Evolutionary conservation across 2,888 invertebrate genomes (phyloP).

Genomic region (Rhorus exstirpatorius): DNA sequence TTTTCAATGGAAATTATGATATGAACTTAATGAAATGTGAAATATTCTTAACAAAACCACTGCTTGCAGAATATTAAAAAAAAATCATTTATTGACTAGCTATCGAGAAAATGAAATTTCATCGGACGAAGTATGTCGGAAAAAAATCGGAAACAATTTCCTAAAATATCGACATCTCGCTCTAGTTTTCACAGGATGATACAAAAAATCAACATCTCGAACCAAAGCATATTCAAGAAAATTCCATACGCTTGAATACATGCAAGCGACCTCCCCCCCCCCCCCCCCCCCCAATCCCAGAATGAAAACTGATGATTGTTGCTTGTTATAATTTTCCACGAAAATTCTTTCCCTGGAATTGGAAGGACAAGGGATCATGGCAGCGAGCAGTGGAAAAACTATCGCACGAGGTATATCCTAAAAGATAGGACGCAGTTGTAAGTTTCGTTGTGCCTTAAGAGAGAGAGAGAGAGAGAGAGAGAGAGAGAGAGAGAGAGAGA

Average conservation of each 20-base stretch:
- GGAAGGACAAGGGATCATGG: slow-evolving; percentile 29
- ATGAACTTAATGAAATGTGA: too few species aligned
- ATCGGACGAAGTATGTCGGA: too few species aligned
- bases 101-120: too few species aligned
- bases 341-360: background rate
- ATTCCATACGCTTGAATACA: too few species aligned
- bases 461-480: slow-evolving; percentile 6
- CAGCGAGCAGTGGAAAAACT: slow-evolving; percentile 22
- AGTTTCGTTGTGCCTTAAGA: slow-evolving; percentile 46
- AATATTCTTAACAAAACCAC: too few species aligned
- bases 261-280: background rate
- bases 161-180: too few species aligned
- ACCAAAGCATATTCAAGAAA: background rate
- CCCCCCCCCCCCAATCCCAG: background rate
- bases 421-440: slow-evolving; percentile 37
- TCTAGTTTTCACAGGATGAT: too few species aligned
- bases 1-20: too few species aligned
- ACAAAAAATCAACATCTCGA: background rate
- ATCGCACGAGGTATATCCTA: slow-evolving; percentile 10
- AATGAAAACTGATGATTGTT: background rate
- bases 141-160: too few species aligned
- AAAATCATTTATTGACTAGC: too few species aligned
- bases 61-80: too few species aligned
- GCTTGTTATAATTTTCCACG: slow-evolving; percentile 25
- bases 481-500: too few species aligned